Evolutionary conservation across 2,113 vertebrate genomes (phyloP), one percentile per base, ranked within the genome.

Genomic region (Pandion haliaetus): DNA sequence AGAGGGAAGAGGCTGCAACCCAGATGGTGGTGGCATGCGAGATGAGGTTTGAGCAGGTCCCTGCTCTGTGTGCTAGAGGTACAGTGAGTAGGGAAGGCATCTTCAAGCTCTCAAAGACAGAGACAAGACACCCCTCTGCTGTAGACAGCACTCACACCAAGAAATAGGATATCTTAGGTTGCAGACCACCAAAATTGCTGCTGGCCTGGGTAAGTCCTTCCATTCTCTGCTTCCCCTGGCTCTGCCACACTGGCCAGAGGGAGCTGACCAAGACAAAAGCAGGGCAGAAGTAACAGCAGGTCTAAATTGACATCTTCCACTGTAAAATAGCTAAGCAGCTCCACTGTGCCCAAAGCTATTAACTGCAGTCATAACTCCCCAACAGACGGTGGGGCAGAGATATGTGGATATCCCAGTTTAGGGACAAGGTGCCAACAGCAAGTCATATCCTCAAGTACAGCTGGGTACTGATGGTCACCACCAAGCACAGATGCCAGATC

Each of bases 261-360:
- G 15, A 66, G 20, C 0, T 25, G 44, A 50, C 6, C 5, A 50
- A 29, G 23, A 16, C 25, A 45, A 52, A 81, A 45, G 14, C 13
- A 40, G 6, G 18, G 25, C 14, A 65, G 45, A 61, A 66, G 26
- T 24, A 2, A 1, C 32, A 10, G 29, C 13, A 83, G 66, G 21
- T n/a, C 40, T 49, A 28, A 69, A 47, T 25, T 29, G 36, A 14
- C 34, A 59, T 31, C 26, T 74, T 57, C 55, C 8, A 49, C 19
- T 17, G 44, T 23, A 71, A 36, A 73, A 31, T 8, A 58, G 32
- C 25, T n/a, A 66, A 59, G 21, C 19, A 81, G 47, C 31, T 67
- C 47, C 12, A 5, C 26, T n/a, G 25, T 20, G n/a, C 32, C 32
- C 34, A 23, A 0, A 0, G 7, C 14, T 50, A 9, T 8, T 42